Base-by-base conservation (phyloP, 1,140 invertebrate genomes). In the Polypedilum vanderplanki region DNA sequence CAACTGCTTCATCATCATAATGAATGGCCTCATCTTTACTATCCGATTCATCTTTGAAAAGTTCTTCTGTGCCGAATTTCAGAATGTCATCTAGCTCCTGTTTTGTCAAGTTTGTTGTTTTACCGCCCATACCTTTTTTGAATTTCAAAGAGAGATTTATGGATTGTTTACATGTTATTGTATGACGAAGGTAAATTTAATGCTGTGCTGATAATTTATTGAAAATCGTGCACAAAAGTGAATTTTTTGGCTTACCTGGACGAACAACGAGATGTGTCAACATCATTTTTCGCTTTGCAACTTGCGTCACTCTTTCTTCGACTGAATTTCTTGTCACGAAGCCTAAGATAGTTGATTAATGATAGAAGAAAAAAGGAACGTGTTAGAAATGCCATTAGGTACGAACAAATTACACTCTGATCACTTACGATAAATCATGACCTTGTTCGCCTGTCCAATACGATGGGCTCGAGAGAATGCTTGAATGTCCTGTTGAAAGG, bases 271-370 rank as follows among this genome's bases (percentile, higher is more conserved):
- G 89, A 86, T 99, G 98, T 46, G 98, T 99, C 79, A 99, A 88
- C 97, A 99, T 99, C 98, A 99, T 99, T 85, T 99, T 99, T 77
- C 98, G 93, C 76, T 87, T 87, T n/a, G 96, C 97, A 64, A 95
- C 93, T 84, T 99, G 97, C 0, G 96, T 98, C 0, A 99, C 98
- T 78, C 98, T 87, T 84, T 99, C 98, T 83, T 99, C 98, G 0
- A 99, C 98, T 65, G 97, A 98, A 80, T 97, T 97, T 76, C 98
- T 88, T 0, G 98, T 99, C 0, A 99, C 98, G 83, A 99, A 99
- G 12, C 98, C 97, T 90, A 98, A 97, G 24, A 98, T 84, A 64
- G 46, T 57, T 57, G 46, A 57, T 57, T 15, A 57, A 57, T 57
- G 46, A 4, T 12, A 33, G 24, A 33, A 33, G 24, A 33, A 33